phyloP scores from a whole-genome alignment of 2,113 vertebrate genomes.

The Ailuropoda melanoleuca region DNA sequence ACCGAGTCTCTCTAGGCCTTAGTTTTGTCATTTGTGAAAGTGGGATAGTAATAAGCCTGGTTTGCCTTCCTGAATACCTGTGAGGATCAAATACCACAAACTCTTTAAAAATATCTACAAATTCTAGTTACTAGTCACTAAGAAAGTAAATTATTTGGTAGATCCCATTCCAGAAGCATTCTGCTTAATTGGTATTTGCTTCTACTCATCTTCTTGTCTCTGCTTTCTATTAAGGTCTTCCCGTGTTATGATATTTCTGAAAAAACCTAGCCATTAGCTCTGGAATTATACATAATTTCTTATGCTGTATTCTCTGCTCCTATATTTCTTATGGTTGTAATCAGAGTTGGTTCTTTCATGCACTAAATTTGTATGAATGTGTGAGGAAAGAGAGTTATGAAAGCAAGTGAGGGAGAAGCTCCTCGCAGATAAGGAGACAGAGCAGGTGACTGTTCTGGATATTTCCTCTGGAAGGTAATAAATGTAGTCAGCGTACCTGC shows the following conservation, averaged over 20 bases:
- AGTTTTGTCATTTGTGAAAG: neutral
- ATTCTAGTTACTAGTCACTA: neutral
- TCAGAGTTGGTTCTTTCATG: constrained; percentile 32
- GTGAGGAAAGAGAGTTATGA: neutral
- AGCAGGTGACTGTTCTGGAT: neutral
- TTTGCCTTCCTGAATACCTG: neutral
- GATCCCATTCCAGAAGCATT: neutral
- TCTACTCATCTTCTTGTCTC: neutral
- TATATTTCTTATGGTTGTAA: constrained; percentile 5
- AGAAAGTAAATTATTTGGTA: constrained; percentile 8
- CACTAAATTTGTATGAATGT: neutral
- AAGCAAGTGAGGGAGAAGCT: neutral
- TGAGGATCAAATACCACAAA: neutral
- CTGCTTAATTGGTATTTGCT: neutral
- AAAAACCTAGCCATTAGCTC: neutral
- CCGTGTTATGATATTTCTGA: neutral
- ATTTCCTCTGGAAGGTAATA: constrained; percentile 7
- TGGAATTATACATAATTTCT: neutral
- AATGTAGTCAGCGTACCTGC: neutral
- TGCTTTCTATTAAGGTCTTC: neutral
- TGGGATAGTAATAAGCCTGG: neutral
- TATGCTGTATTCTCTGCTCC: neutral
- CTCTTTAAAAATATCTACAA: neutral
- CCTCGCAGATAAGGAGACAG: neutral
- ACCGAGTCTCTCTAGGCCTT: neutral